Conservation (phyloP, 92 coral and sea anemone species). For the Heteractis magnifica region DNA sequence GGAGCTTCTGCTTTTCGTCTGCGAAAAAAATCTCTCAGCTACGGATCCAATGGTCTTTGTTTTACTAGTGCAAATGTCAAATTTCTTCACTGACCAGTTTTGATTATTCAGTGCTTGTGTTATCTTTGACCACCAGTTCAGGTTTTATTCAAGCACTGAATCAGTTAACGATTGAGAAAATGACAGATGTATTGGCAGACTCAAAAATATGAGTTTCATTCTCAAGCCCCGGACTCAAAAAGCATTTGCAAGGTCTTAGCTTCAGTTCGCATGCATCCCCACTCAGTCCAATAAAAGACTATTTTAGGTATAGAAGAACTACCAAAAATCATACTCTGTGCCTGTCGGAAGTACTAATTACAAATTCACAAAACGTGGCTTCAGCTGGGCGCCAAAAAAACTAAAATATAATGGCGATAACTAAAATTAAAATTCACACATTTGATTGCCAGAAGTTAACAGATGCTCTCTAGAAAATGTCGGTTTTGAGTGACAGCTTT, state of each 20-base stretch:
- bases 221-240: no score
- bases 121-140: background rate
- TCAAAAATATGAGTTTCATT: background rate
- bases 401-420: background rate
- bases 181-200: background rate
- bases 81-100: background rate
- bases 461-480: constrained; percentile 24
- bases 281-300: background rate
- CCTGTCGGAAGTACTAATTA: constrained; percentile 1
- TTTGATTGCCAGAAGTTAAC: constrained; percentile 8
- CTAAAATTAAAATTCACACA: constrained; percentile 1
- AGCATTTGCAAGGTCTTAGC: no score
- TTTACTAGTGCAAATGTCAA: background rate
- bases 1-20: background rate
- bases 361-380: constrained; percentile 11
- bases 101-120: background rate
- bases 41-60: background rate
- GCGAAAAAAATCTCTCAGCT: background rate
- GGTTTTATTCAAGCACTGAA: background rate
- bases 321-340: background rate
- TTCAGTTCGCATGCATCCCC: no score
- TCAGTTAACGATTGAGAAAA: constrained; percentile 3
- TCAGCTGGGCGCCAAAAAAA: constrained; percentile 5
- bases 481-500: constrained; percentile 16
- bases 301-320: background rate